Base-by-base conservation (phyloP, 1,140 invertebrate genomes). In the Atta colombica region DNA sequence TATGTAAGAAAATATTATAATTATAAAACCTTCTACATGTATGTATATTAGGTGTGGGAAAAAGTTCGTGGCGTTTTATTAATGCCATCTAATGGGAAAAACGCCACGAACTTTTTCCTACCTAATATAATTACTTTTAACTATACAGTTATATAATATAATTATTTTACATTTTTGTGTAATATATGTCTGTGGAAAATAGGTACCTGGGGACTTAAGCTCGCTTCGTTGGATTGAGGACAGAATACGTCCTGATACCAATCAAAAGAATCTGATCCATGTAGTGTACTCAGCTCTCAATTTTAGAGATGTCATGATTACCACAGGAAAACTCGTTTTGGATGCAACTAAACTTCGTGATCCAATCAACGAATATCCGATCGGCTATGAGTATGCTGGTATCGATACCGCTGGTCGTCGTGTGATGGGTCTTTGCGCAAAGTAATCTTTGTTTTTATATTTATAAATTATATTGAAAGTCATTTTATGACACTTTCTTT, bases 171-270 rank as follows among this genome's bases (percentile, higher is more conserved):
- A 55, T 53, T 72, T 51, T 71, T 4, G 7, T 69, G 7, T 10
- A 39, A 39, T 12, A 72, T 69, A 16, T 28, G 25, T 85, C 1
- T 63, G 18, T 63, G 28, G 49, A 77, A 66, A 53, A 77, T 21
- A 91, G 90, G 21, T 97, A 8, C 96, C 97, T 88, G 98, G 98
- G 71, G 99, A 99, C 94, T 95, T 99, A 25, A 97, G 97, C 0
- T 97, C 97, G 53, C 93, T 99, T 1, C 96, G 95, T 16, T 99
- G 99, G 99, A 95, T 99, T 1, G 95, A 98, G 94, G 97, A 96
- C 77, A 95, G 96, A 21, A 93, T 96, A 61, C 80, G 93, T 21
- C 84, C 92, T 45, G 89, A 68, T 0, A 45, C 7, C 0, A 85
- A 90, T 25, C 65, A 96, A 58, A 93, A 93, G 55, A 77, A 96